Evolutionary conservation across 2,797 vertebrate genomes (phyloP).

Genomic region (Hoplostethus mediterraneus): DNA sequence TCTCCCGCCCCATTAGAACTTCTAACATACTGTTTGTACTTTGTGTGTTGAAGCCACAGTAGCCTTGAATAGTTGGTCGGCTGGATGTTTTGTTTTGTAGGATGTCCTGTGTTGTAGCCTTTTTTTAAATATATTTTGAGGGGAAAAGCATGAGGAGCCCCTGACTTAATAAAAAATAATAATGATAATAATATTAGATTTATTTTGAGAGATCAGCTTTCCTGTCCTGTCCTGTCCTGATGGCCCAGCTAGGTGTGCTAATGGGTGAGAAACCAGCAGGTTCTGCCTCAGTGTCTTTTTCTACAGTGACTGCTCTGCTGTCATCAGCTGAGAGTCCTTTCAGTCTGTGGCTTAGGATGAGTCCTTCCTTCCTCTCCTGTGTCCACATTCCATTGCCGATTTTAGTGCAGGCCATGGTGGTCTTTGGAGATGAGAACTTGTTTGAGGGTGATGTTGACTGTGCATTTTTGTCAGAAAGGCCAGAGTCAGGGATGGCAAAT

Average conservation of each 20-base stretch:
- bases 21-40: slow-evolving; percentile 31
- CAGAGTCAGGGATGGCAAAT: too few relatives aligned
- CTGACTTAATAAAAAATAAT: neutral
- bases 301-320: neutral
- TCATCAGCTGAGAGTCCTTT: neutral
- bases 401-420: too few relatives aligned
- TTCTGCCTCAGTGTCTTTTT: neutral
- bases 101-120: slow-evolving; percentile 56
- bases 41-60: slow-evolving; percentile 22
- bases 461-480: too few relatives aligned
- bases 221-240: neutral
- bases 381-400: too few relatives aligned
- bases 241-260: neutral
- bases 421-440: too few relatives aligned
- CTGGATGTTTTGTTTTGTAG: slow-evolving; percentile 38
- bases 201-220: neutral
- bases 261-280: neutral
- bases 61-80: slow-evolving; percentile 38
- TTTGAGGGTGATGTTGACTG: too few relatives aligned
- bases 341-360: neutral
- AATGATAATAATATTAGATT: too few relatives aligned
- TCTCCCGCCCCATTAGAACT: slow-evolving; percentile 26
- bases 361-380: neutral
- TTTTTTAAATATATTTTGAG: slow-evolving; percentile 28
- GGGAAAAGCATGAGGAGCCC: neutral